Conservation (phyloP, 1,140 invertebrate species). For the Berghia stephanieae region DNA sequence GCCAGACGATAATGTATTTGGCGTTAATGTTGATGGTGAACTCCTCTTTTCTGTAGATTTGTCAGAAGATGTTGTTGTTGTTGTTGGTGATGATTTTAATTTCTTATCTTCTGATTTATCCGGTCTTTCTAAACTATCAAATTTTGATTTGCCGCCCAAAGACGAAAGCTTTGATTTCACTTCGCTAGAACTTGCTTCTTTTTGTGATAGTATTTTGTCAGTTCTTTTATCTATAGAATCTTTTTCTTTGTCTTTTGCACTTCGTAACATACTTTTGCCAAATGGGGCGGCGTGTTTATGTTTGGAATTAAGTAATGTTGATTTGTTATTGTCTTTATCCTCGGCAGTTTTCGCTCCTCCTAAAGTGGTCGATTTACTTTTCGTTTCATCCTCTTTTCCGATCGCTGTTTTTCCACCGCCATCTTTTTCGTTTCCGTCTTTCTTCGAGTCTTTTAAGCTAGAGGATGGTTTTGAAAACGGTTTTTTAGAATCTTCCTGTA, state of each 20-base stretch:
- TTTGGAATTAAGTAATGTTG: too few species aligned
- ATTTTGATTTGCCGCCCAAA: too few species aligned
- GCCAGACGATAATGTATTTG: too few species aligned
- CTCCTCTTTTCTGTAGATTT: too few species aligned
- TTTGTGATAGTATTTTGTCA: not conserved
- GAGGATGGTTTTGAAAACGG: not conserved
- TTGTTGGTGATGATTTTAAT: not conserved
- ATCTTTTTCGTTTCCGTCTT: not conserved
- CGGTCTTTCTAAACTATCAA: not conserved
- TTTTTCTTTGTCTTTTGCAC: not conserved
- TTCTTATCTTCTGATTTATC: not conserved
- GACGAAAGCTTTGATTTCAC: too few species aligned
- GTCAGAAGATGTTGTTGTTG: not conserved
- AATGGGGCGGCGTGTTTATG: slow-evolving; percentile 15
- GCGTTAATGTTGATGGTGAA: too few species aligned
- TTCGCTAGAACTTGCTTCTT: not conserved
- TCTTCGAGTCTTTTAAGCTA: not conserved
- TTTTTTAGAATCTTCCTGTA: not conserved
- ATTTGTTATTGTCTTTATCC: not conserved
- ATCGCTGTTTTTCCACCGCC: too few species aligned
- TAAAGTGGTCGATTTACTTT: not conserved
- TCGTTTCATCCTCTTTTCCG: not conserved
- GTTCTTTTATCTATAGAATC: not conserved
- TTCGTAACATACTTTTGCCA: slow-evolving; percentile 18
- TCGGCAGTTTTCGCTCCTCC: not conserved